Evolutionary conservation across 1,140 invertebrate genomes (phyloP).

Genomic region (Drosophila lacteicornis): DNA sequence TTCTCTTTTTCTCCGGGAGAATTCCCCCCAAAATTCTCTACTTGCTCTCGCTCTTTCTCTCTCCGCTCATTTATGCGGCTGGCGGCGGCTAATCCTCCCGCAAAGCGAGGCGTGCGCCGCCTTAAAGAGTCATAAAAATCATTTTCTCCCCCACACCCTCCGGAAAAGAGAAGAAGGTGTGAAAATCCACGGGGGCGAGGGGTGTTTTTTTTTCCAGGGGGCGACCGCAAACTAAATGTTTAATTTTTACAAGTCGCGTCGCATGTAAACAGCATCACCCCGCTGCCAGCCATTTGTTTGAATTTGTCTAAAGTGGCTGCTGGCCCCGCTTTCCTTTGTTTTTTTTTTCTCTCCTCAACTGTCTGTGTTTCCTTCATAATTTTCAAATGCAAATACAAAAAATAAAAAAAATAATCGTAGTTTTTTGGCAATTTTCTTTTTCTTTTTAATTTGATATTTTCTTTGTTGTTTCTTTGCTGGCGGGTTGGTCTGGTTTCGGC

Average conservation of each 20-base stretch:
- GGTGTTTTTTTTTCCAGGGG: not conserved
- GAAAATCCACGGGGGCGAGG: slow-evolving; percentile 20
- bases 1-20: slow-evolving; percentile 19
- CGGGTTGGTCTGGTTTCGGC: slow-evolving; percentile 35
- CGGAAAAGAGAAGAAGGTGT: slow-evolving; percentile 56
- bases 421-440: slow-evolving; percentile 64
- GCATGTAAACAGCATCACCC: slow-evolving; percentile 67
- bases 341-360: slow-evolving; percentile 1
- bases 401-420: slow-evolving; percentile 41
- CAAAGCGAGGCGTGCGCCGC: slow-evolving; percentile 58
- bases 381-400: slow-evolving; percentile 51
- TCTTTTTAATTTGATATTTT: slow-evolving; percentile 80
- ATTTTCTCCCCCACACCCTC: slow-evolving; percentile 40
- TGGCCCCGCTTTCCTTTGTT: slow-evolving; percentile 26
- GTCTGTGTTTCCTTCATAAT: slow-evolving; percentile 65
- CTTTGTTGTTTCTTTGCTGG: slow-evolving; percentile 72
- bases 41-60: slow-evolving; percentile 5
- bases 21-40: not conserved
- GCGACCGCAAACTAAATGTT: slow-evolving; percentile 76
- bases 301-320: slow-evolving; percentile 81
- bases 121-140: slow-evolving; percentile 80
- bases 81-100: slow-evolving; percentile 52
- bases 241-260: slow-evolving; percentile 71
- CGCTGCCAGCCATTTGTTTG: slow-evolving; percentile 72
- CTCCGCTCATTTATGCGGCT: slow-evolving; percentile 71